Evolutionary conservation across 2,888 invertebrate species (phyloP), one percentile per base, ranked within the genome.

Genomic region (Malachius bipustulatus): DNA sequence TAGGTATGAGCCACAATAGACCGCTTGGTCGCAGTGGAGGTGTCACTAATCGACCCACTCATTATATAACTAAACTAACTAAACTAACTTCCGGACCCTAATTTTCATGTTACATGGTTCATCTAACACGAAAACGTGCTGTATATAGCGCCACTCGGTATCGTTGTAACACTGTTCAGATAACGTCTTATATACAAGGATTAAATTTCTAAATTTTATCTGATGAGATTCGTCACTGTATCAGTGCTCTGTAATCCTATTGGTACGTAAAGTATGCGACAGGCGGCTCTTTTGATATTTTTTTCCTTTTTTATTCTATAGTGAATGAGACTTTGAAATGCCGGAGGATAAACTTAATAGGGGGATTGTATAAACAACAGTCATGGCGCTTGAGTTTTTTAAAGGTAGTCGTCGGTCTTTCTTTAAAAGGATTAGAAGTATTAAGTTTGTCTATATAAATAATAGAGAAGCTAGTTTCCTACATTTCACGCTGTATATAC

Each of bases 211-310:
- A 32, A 42, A 36, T 40, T 45, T 36, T 35, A 35, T 38, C 38
- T 31, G 26, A 34, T 40, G 27, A 36, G 47, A 46, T 41, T 44
- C 33, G 40, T 41, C 44, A 41, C 40, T 36, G 42, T 48, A 47
- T 48, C 49, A 46, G 45, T 43, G 44, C 40, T 39, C 40, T n/a
- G n/a, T 55, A 55, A 56, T 54, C 55, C 55, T 41, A 54, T 56
- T 55, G 50, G 44, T 38, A 44, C 47, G 51, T 46, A 52, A 51
- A 51, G 49, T 47, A 49, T 49, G 43, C 45, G 47, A 48, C 45
- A 45, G 53, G 46, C 51, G 52, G 51, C 47, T 45, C 49, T 46
- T 45, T 40, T 34, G 26, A 16, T 34, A 16, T 44, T 15, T 26
- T 38, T 31, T 31, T 31, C 34, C 27, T 13, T 26, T 13, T 16